These are phyloP conservation scores for Amblyjoppa fuscipennis DNA, from an alignment of 2,888 invertebrate species.

Conservation along the genomic window DNA sequence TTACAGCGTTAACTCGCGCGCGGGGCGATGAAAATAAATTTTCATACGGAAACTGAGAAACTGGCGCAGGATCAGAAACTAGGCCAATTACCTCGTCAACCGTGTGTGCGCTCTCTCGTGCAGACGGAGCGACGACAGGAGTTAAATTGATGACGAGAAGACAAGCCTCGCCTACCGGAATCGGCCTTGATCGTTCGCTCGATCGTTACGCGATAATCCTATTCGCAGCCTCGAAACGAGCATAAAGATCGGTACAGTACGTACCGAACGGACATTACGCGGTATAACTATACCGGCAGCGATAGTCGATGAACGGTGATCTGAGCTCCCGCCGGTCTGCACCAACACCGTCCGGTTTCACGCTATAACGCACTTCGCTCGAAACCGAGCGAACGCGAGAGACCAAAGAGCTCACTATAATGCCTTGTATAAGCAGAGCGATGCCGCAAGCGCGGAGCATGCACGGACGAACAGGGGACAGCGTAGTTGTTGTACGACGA, in stretches of 20 bases:
- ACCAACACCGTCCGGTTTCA: not conserved
- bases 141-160: conserved; percentile 47
- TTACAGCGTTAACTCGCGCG: not conserved
- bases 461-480: not conserved
- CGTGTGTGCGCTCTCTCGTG: not conserved
- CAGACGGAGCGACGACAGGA: conserved; percentile 40
- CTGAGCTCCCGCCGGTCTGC: not conserved
- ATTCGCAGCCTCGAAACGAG: conserved; percentile 53
- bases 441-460: not conserved
- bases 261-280: conserved; percentile 13
- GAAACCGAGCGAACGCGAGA: conserved; percentile 24
- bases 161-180: conserved; percentile 63
- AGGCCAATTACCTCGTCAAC: not conserved
- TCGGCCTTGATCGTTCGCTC: conserved; percentile 74
- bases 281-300: not conserved
- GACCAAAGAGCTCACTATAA: not conserved
- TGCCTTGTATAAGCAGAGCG: conserved; percentile 7
- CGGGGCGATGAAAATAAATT: conserved; percentile 10
- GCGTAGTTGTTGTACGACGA: not conserved
- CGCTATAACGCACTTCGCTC: conserved; percentile 11
- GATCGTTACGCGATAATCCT: conserved; percentile 65
- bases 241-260: conserved; percentile 63
- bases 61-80: conserved; percentile 35
- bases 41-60: conserved; percentile 15
- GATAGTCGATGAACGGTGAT: not conserved